Base-by-base conservation (phyloP, 2,797 vertebrate species). In the Rhabdomys pumilio region DNA sequence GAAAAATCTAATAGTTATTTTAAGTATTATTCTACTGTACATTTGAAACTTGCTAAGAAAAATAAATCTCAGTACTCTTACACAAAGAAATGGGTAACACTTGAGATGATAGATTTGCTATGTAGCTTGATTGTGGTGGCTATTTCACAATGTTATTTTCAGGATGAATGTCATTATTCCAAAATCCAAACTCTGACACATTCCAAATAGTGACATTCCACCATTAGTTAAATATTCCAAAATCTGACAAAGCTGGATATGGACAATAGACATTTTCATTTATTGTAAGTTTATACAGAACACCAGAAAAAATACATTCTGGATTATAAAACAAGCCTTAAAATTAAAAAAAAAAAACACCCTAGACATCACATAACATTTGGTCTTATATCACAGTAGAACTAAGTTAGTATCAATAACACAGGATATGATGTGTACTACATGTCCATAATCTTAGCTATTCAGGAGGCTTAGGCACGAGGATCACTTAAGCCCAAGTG, bases 201-300 rank as follows among this genome's bases (percentile, higher is more conserved):
- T 63, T 31, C 24, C 59, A 83, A 83, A 50, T n/a, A 69, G 61
- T n/a, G 31, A n/a, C 19, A 47, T 50, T 86, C 22, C 6, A 55
- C 34, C 47, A 38, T 72, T 72, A 55, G 26, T 34, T 26, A 72
- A 55, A 87, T 87, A 38, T 72, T 55, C 22, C 47, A 26, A 86
- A 87, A 87, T 87, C 65, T 72, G 84, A 87, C 57, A 83, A 83
- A 83, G 38, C 53, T 57, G 15, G 24, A 44, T 73, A 88, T 73
- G 50, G 13, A 87, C 67, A 73, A 55, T 65, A 57, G 34, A 72
- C 22, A 57, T 59, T 38, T 73, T 41, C 65, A 55, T 41, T 87
- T 24, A 72, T 59, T 41, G 44, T 24, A 57, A 57, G 22, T 24
- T 88, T n/a, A 20, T 57, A 41, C 31, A 53, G 67, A 87, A 57